Evolutionary conservation across 2,888 invertebrate genomes (phyloP).

Genomic region (Gryllus longicercus): DNA sequence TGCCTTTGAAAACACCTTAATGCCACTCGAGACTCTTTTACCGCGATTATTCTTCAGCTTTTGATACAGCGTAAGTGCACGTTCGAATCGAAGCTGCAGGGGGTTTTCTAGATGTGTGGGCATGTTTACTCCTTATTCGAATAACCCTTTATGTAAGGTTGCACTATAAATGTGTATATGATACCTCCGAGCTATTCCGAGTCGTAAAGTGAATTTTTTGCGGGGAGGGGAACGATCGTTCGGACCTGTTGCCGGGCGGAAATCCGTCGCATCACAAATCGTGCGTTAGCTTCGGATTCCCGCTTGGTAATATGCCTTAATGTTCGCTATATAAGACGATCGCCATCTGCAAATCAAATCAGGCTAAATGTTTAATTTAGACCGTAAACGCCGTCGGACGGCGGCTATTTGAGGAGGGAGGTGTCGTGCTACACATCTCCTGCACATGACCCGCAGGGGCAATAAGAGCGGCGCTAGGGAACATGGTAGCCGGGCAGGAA

Average conservation of each 20-base stretch:
- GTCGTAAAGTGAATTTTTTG: not conserved
- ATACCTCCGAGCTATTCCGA: not conserved
- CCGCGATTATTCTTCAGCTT: not conserved
- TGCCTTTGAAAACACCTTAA: not conserved
- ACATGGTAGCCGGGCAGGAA: not conserved
- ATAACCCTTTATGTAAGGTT: not conserved
- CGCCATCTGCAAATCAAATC: constrained; percentile 8
- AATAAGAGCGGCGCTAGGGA: not conserved
- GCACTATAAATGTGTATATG: constrained; percentile 8
- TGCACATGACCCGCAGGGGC: not conserved
- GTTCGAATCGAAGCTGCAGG: not conserved
- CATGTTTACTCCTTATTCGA: constrained; percentile 17
- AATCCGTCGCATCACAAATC: not conserved
- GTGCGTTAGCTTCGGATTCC: not conserved
- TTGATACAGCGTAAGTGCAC: constrained; percentile 17
- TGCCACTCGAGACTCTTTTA: not conserved
- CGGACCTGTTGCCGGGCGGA: not conserved
- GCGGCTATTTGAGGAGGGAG: not conserved
- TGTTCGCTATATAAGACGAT: not conserved
- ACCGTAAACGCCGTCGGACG: not conserved
- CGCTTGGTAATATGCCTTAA: constrained; percentile 6
- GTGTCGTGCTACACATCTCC: not conserved
- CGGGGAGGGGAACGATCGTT: not conserved
- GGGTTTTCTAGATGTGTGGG: not conserved
- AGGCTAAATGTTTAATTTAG: constrained; percentile 17